phyloP scores from a whole-genome alignment of 2,888 invertebrate species.

The Biston betularia region DNA sequence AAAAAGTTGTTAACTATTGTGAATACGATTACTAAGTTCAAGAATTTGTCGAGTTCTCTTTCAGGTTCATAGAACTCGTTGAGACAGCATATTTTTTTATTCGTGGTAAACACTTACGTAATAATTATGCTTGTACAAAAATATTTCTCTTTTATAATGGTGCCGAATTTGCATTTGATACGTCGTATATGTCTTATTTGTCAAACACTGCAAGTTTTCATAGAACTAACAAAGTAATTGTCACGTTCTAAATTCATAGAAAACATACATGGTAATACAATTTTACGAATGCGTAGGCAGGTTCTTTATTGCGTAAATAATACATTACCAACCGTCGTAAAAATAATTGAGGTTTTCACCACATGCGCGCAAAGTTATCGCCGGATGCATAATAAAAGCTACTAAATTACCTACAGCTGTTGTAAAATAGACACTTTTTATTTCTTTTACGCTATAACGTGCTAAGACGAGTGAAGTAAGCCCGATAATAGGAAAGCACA shows the following conservation, averaged over 20 bases:
- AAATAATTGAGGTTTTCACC: constrained; percentile 43
- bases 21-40: too few relatives aligned
- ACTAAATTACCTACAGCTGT: constrained; percentile 20
- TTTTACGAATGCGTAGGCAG: constrained; percentile 21
- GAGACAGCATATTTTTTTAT: too few relatives aligned
- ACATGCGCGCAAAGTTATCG: constrained; percentile 38
- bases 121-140: too few relatives aligned
- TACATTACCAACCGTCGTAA: constrained; percentile 37
- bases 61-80: too few relatives aligned
- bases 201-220: not conserved
- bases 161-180: too few relatives aligned
- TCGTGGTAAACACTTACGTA: too few relatives aligned
- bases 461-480: not conserved
- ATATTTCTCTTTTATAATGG: too few relatives aligned
- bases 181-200: not conserved
- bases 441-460: constrained; percentile 18
- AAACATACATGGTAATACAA: constrained; percentile 42
- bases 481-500: not conserved
- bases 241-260: constrained; percentile 37
- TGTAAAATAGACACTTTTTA: constrained; percentile 22
- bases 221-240: constrained; percentile 22
- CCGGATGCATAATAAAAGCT: constrained; percentile 33
- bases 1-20: too few relatives aligned
- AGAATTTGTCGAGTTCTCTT: too few relatives aligned
- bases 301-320: constrained; percentile 35